Conservation (phyloP, 1,140 invertebrate genomes). For the Heliconius himera region DNA sequence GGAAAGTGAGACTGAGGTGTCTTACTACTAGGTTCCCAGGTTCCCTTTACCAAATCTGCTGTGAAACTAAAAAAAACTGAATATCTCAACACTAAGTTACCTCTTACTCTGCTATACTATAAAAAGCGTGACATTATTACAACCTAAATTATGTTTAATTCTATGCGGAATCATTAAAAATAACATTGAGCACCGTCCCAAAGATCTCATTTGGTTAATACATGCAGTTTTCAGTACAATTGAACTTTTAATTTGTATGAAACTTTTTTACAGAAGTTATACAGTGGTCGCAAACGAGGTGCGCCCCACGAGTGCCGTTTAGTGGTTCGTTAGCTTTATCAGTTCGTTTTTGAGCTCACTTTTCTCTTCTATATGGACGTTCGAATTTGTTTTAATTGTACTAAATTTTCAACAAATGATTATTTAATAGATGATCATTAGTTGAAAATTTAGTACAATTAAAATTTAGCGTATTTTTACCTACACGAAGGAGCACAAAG, state of each 20-base stretch:
- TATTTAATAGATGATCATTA: not conserved
- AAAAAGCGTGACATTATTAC: too few species aligned
- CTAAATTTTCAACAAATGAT: not conserved
- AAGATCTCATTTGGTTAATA: slow-evolving; percentile 4
- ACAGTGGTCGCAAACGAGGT: not conserved
- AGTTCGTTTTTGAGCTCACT: not conserved
- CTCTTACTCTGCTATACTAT: too few species aligned
- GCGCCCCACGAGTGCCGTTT: not conserved
- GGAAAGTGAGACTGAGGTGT: too few species aligned
- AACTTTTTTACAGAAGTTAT: slow-evolving; percentile 7
- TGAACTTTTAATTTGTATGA: slow-evolving; percentile 9
- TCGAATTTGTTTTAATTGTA: not conserved
- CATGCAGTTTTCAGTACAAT: slow-evolving; percentile 5
- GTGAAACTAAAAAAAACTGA: too few species aligned
- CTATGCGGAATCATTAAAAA: too few species aligned
- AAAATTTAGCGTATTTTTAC: too few species aligned
- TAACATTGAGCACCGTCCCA: not conserved
- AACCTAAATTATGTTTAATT: too few species aligned
- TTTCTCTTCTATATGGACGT: not conserved
- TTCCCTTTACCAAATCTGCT: too few species aligned
- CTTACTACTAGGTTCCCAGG: too few species aligned
- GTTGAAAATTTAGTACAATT: too few species aligned
- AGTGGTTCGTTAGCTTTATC: slow-evolving; percentile 8
- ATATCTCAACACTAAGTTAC: too few species aligned
- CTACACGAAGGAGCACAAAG: too few species aligned